phyloP scores from a whole-genome alignment of 2,888 invertebrate species.

The Brenthis daphne region DNA sequence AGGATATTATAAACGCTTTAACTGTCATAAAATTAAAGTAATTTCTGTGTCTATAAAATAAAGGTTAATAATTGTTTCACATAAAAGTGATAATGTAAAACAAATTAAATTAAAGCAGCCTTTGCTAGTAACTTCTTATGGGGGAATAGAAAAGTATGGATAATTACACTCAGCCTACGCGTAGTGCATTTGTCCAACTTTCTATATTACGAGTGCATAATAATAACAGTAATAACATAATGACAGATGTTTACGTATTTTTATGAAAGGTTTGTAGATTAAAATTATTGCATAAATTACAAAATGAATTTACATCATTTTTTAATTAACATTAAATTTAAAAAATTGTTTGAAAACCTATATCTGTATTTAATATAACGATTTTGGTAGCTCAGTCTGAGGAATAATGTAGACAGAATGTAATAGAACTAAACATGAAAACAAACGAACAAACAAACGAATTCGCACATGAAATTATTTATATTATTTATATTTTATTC shows the following conservation, averaged over 20 bases:
- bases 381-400: too few relatives aligned
- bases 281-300: not conserved
- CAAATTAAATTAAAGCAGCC: constrained; percentile 37
- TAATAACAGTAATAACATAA: constrained; percentile 28
- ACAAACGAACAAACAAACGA: too few relatives aligned
- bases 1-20: constrained; percentile 12
- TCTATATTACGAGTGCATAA: constrained; percentile 40
- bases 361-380: too few relatives aligned
- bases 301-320: not conserved
- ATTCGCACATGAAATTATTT: too few relatives aligned
- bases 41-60: constrained; percentile 26
- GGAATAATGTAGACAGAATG: too few relatives aligned
- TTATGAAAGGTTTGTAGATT: constrained; percentile 1
- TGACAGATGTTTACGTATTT: constrained; percentile 27
- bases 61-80: constrained; percentile 32
- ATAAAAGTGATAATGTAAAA: constrained; percentile 38
- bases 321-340: too few relatives aligned
- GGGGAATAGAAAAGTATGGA: constrained; percentile 41
- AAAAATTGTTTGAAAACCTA: too few relatives aligned
- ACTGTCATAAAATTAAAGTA: constrained; percentile 17
- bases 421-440: too few relatives aligned
- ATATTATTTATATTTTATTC: too few relatives aligned
- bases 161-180: constrained; percentile 49
- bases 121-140: constrained; percentile 33
- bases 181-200: constrained; percentile 51